A percentile compares a stretch with the other conserved stretches of the same genome.
phyloP scores from a whole-genome alignment of 2,797 vertebrate genomes.

The Coluber constrictor region DNA sequence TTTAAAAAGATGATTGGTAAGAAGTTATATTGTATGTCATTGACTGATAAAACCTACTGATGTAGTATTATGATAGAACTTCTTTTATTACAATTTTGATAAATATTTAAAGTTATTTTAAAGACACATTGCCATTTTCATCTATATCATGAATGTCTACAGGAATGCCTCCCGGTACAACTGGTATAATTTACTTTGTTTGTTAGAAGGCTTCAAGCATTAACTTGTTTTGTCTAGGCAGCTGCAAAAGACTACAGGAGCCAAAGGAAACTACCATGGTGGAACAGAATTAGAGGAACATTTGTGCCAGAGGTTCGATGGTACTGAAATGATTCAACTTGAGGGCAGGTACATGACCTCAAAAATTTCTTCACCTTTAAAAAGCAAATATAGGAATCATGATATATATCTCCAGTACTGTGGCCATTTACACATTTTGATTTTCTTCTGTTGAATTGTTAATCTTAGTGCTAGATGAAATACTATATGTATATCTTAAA shows the following conservation, averaged over 20 bases:
- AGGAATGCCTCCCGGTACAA: background rate
- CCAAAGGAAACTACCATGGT: slow-evolving; percentile 26
- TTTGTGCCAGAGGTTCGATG: slow-evolving; percentile 69
- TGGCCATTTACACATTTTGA: background rate
- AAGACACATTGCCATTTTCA: background rate
- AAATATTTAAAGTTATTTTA: background rate
- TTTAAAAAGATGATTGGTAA: background rate
- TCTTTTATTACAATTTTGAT: background rate
- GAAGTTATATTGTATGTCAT: background rate
- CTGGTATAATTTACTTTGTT: slow-evolving; percentile 2
- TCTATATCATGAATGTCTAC: background rate
- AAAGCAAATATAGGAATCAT: background rate
- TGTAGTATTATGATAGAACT: background rate
- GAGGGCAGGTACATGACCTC: slow-evolving; percentile 76
- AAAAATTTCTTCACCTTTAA: background rate
- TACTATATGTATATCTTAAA: background rate
- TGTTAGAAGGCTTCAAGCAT: slow-evolving; percentile 2
- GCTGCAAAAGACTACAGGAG: slow-evolving; percentile 64
- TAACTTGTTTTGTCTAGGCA: slow-evolving; percentile 62
- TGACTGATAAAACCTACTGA: background rate
- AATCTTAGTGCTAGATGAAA: background rate
- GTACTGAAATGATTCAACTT: slow-evolving; percentile 76
- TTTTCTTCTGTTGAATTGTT: background rate
- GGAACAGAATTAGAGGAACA: slow-evolving; percentile 69
- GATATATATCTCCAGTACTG: background rate